These are phyloP conservation scores for Brachyistius frenatus DNA, from an alignment of 2,113 vertebrate species.

Conservation along the genomic window DNA sequence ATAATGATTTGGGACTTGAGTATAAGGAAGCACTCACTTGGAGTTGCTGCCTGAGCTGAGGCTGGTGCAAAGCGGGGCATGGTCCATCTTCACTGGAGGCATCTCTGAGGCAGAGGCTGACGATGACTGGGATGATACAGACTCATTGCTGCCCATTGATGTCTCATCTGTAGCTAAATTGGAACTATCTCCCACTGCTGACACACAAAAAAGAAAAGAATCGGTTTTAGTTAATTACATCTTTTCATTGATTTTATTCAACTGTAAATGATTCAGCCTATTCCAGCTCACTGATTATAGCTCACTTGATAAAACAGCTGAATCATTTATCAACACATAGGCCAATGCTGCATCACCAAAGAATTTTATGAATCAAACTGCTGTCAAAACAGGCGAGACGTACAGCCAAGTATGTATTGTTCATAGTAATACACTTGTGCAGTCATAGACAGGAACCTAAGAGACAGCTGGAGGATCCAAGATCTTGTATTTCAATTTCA, in stretches of 20 bases:
- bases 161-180: constrained; percentile 86
- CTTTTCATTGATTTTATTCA: constrained; percentile 3
- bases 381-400: constrained; percentile 65
- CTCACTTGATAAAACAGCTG: constrained; percentile 43
- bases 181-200: constrained; percentile 78
- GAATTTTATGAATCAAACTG: constrained; percentile 58
- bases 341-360: constrained; percentile 32
- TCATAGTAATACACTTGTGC: constrained; percentile 49
- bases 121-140: constrained; percentile 93
- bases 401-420: constrained; percentile 49
- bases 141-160: constrained; percentile 91
- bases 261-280: constrained; percentile 23
- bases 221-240: constrained; percentile 10
- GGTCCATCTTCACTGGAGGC: constrained; percentile 81
- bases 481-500: constrained; percentile 57
- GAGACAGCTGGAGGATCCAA: constrained; percentile 39
- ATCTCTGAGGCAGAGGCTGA: constrained; percentile 82
- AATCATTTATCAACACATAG: constrained; percentile 63
- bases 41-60: constrained; percentile 79
- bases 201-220: constrained; percentile 18
- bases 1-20: constrained; percentile 8
- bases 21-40: constrained; percentile 66
- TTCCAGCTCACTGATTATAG: constrained; percentile 9
- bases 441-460: constrained; percentile 44
- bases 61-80: constrained; percentile 77